A percentile compares a stretch with the other conserved stretches of the same genome.
These are phyloP conservation scores for Ischnus inquisitorius DNA, from an alignment of 2,888 invertebrate genomes.

Conservation along the genomic window DNA sequence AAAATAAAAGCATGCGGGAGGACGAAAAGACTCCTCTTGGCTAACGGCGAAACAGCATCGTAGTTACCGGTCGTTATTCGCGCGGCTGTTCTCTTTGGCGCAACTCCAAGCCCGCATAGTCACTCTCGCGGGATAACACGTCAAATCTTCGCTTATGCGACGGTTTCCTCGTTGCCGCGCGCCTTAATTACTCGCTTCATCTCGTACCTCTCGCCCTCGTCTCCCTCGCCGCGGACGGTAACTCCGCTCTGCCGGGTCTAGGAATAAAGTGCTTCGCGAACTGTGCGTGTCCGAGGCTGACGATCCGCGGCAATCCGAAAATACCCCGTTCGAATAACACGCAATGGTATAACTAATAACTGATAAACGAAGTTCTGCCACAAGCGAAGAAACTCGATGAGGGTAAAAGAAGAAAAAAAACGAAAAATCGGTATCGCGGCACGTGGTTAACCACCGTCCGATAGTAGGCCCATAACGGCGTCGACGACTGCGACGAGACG, in stretches of 20 bases:
- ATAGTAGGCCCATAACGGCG: conserved; percentile 65
- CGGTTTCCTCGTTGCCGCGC: conserved; percentile 49
- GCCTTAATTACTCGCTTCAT: conserved; percentile 64
- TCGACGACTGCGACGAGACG: conserved; percentile 32
- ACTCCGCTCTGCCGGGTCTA: conserved; percentile 38
- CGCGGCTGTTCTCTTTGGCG: conserved; percentile 31
- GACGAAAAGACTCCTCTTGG: not conserved
- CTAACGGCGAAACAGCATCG: conserved; percentile 10
- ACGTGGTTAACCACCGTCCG: conserved; percentile 78
- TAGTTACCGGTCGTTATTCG: conserved; percentile 21
- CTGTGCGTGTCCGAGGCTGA: conserved; percentile 3
- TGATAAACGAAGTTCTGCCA: not conserved
- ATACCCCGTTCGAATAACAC: not conserved
- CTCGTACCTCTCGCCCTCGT: not conserved
- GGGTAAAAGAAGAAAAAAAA: not conserved
- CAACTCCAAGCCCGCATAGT: conserved; percentile 48
- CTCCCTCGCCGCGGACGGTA: not conserved
- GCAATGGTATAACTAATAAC: conserved; percentile 12
- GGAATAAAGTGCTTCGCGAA: conserved; percentile 34
- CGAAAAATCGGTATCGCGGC: conserved; percentile 58
- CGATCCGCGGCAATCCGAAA: conserved; percentile 2
- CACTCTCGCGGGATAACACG: conserved; percentile 10
- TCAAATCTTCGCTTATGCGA: conserved; percentile 43
- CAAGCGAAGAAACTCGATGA: not conserved
- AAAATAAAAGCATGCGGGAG: too few species aligned